Base-by-base conservation (phyloP, 2,113 vertebrate genomes). In the Epinephelus fuscoguttatus region DNA sequence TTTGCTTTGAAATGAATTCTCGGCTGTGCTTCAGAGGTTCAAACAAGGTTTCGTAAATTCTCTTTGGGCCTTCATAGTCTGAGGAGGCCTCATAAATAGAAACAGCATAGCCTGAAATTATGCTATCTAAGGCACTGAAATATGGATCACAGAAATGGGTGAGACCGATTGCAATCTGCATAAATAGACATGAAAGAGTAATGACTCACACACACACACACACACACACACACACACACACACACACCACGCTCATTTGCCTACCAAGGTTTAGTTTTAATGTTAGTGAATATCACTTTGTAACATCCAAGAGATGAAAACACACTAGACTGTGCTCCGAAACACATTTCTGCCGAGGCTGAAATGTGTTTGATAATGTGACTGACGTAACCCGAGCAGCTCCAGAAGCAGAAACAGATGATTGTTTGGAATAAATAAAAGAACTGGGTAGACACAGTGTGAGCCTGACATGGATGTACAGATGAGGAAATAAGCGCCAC, bases 41-140 rank as follows among this genome's bases (percentile, higher is more conserved):
- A 80, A 81, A 73, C 75, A 50, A 27, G 57, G 74, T 52, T 88
- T n/a, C 66, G 81, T 57, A 30, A 70, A 79, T 84, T 86, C 84
- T 73, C 62, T 57, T 52, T 63, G 76, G 74, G 75, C 75, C 63
- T 62, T 84, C 73, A 57, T 73, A 49, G 87, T 88, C 79, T 18
- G 52, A 78, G 33, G 68, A 87, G 75, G 62, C 47, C 62, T 86
- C 74, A 19, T 56, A 90, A 92, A 90, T 89, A 91, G 92, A 84
- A 92, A 82, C 84, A 75, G 77, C 67, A 56, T 15, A 86, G 72
- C 57, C 87, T 91, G 79, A 88, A 92, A 91, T 91, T 88, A 89
- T 84, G 63, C 84, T 75, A 85, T 91, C 81, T 78, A 56, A 88
- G 66, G 45, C 62, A 80, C 70, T 88, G 83, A 91, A 82, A 86